Conservation (phyloP, 2,797 vertebrate genomes). For the Chelon auratus region DNA sequence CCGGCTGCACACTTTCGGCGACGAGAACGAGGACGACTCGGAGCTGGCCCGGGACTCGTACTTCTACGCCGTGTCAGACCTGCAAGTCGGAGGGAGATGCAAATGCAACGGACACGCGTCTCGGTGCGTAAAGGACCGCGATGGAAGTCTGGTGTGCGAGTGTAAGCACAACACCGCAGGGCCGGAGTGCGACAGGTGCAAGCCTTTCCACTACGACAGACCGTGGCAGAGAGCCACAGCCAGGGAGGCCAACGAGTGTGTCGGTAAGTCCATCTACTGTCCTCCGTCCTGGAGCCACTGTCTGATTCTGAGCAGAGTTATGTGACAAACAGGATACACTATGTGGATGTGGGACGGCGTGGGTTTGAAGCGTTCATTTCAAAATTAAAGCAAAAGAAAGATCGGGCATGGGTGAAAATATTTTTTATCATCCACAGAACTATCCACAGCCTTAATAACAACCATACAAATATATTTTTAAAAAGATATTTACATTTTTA, state of each 20-base stretch:
- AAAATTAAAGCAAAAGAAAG: background rate
- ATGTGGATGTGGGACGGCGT: background rate
- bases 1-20: constrained; percentile 92
- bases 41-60: constrained; percentile 94
- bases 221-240: constrained; percentile 96
- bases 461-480: background rate
- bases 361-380: no score
- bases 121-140: constrained; percentile 91
- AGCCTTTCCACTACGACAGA: constrained; percentile 95
- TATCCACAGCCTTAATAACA: background rate
- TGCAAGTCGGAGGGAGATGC: constrained; percentile 96
- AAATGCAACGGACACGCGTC: constrained; percentile 96
- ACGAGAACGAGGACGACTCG: constrained; percentile 95
- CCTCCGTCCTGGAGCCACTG: background rate
- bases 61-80: constrained; percentile 93
- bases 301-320: constrained; percentile 1
- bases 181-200: constrained; percentile 96
- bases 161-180: constrained; percentile 95
- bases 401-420: background rate
- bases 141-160: constrained; percentile 91
- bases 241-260: constrained; percentile 95
- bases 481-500: background rate
- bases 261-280: constrained; percentile 87
- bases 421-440: background rate
- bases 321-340: background rate